Percentiles rank a stretch among this genome's conserved stretches.
phyloP scores from a whole-genome alignment of 37 sponge, comb jelly and placozoan genomes.

The Agelas oroides region DNA sequence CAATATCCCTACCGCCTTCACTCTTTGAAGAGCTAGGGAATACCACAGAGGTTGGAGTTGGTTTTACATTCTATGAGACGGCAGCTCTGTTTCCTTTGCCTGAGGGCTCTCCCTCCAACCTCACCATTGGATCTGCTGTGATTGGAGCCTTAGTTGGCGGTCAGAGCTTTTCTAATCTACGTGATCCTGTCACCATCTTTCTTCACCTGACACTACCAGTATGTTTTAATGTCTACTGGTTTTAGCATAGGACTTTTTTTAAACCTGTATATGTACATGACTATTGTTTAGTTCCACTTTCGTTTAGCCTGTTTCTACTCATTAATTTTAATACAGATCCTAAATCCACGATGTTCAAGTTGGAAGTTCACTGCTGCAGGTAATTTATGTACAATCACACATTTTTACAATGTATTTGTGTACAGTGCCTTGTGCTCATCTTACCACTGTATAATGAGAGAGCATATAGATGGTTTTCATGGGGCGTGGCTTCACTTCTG shows the following conservation, averaged over 20 bases:
- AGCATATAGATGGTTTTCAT: too few relatives aligned
- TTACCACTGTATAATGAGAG: too few relatives aligned
- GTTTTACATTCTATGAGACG: not conserved
- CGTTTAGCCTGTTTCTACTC: too few relatives aligned
- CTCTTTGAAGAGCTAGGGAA: not conserved
- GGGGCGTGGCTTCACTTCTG: too few relatives aligned
- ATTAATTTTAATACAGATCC: too few relatives aligned
- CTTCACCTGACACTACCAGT: not conserved
- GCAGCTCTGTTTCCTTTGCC: not conserved
- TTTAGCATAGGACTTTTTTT: too few relatives aligned
- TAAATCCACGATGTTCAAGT: conserved; percentile 9
- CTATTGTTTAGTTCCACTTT: too few relatives aligned
- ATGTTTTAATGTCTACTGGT: too few relatives aligned
- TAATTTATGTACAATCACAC: not conserved
- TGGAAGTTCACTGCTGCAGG: conserved; percentile 22
- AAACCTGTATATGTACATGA: too few relatives aligned
- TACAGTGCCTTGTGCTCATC: too few relatives aligned
- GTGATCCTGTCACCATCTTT: not conserved
- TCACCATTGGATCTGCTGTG: not conserved
- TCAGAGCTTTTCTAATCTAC: not conserved
- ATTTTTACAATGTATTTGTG: too few relatives aligned
- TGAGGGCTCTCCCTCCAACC: not conserved
- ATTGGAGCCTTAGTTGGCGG: not conserved
- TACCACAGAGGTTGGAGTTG: not conserved
- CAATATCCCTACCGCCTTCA: not conserved